Base-by-base conservation (phyloP, 2,113 vertebrate genomes). In the Lamprologus sp. region DNA sequence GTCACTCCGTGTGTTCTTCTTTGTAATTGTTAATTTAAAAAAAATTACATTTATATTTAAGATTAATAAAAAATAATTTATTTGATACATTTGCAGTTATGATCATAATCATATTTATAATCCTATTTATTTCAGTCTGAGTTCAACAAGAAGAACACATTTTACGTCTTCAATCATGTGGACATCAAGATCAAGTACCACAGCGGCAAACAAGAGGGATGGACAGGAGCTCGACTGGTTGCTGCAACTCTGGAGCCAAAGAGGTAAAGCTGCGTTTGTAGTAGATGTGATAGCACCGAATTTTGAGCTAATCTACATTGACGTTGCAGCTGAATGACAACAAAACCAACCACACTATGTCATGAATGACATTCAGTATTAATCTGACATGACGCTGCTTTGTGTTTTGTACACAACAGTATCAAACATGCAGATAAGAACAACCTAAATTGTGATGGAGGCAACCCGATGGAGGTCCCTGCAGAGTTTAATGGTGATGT, bases 161-260 rank as follows among this genome's bases (percentile, higher is more conserved):
- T 96, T 92, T 99, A 99, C 83, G 94, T 99, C 90, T 99, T 99
- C 95, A 99, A 99, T 93, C 99, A 99, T 1, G 97, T 99, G 90
- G 98, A 99, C 91, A 99, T 99, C 92, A 98, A 94, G 88, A 98
- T 99, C 88, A 92, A 92, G 45, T 99, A 98, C 95, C 99, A 99
- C 92, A 95, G 96, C 58, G 98, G 97, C 88, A 95, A 95, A 68
- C 89, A 92, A 12, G 96, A 96, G 13, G 98, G 96, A 79, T 98
- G 97, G 96, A 95, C 85, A 79, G 98, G 97, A 51, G 96, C 97
- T 93, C 97, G 99, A 93, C 94, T 99, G 47, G 99, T 99, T 82
- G 96, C 97, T 92, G 99, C 99, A 85, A 99, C 97, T 81, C 96
- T 99, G 92, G 98, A 99, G 94, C 99, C 99, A 68, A 99, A 96